Evolutionary conservation across 2,113 vertebrate genomes (phyloP), one percentile per base, ranked within the genome.

Genomic region (Gasterosteus nipponicus): DNA sequence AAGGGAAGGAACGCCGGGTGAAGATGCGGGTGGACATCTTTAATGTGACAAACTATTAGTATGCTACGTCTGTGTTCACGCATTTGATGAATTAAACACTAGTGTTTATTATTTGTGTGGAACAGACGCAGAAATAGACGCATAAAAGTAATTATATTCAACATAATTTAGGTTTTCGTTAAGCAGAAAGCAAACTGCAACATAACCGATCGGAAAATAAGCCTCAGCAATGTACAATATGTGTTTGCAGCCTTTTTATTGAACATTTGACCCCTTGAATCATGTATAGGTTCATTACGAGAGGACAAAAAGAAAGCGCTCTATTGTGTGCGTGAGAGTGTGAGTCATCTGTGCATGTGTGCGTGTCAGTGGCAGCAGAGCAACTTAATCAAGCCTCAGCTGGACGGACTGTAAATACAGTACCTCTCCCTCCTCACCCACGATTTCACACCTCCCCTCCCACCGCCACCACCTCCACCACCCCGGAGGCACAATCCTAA

Each of bases 351-450:
- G 70, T 63, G 65, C 58, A 70, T 64, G 77, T 74, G 75, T 60
- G 73, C 68, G 72, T 74, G 81, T 46, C 42, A 19, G 76, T 29
- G 53, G 60, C 29, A 66, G 58, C 81, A 81, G 74, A 70, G 66
- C 75, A 82, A 71, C 80, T 81, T 89, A 89, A 89, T 90, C 87
- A 86, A 75, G 86, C 79, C 87, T 89, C 91, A 92, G 87, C 87
- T 92, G 92, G 90, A 75, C 64, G 80, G 82, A 93, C 89, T 86
- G 90, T 91, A 93, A 89, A 91, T 93, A 92, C 91, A 91, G 91
- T 92, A 89, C 62, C 39, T 53, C 73, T 26, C 61, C 66, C 53
- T 4, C 46, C 66, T 56, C 73, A 63, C 56, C 54, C 26, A n/a
- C 49, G 15, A 72, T 65, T 65, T 67, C 47, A 60, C 65, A 44